These are phyloP conservation scores for Rhyzopertha dominica DNA, from an alignment of 1,140 invertebrate genomes.

Conservation along the genomic window DNA sequence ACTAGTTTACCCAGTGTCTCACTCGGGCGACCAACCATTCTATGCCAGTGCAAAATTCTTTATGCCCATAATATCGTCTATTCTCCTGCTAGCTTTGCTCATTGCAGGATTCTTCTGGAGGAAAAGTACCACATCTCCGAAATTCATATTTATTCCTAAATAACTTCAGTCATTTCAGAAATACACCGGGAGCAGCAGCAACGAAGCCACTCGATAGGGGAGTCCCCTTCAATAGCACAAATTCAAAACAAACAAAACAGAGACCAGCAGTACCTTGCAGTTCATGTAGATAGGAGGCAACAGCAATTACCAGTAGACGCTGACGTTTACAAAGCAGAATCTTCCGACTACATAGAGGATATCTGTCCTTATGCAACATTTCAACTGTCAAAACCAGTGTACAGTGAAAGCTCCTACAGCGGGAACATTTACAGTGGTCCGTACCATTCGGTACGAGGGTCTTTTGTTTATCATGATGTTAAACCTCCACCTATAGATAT, in stretches of 20 bases:
- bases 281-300: constrained; percentile 44
- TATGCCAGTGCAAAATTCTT: constrained; percentile 66
- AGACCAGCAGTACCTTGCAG: constrained; percentile 66
- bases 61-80: constrained; percentile 61
- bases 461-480: constrained; percentile 84
- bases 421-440: constrained; percentile 81
- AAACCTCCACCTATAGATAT: constrained; percentile 58
- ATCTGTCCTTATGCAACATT: constrained; percentile 89
- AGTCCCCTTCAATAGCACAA: constrained; percentile 66
- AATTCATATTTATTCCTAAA: too few relatives aligned
- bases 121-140: constrained; percentile 49
- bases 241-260: constrained; percentile 70
- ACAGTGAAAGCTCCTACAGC: constrained; percentile 83
- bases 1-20: constrained; percentile 54
- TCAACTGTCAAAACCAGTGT: constrained; percentile 78
- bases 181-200: constrained; percentile 40
- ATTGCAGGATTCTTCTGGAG: constrained; percentile 57
- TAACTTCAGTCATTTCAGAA: too few relatives aligned
- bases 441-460: constrained; percentile 78
- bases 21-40: constrained; percentile 57
- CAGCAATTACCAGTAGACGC: constrained; percentile 44
- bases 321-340: constrained; percentile 41
- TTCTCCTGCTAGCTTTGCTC: constrained; percentile 59
- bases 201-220: constrained; percentile 49
- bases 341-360: constrained; percentile 77